Evolutionary conservation across 2,888 invertebrate genomes (phyloP).

Genomic region (Abrostola tripartita): DNA sequence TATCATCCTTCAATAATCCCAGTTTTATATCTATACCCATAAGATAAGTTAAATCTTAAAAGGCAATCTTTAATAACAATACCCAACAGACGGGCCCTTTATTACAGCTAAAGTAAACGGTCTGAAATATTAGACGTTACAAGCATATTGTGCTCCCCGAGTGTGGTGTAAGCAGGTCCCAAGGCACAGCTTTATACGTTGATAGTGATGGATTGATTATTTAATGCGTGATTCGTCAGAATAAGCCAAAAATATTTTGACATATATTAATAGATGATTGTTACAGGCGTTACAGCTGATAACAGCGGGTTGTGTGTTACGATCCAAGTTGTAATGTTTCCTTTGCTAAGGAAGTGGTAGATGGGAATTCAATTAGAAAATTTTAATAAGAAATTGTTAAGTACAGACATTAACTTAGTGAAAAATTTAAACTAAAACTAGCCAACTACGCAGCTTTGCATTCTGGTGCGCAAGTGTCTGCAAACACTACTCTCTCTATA

Average conservation of each 20-base stretch:
- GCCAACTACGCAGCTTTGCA: no score
- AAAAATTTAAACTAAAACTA: no score
- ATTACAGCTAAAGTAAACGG: slow-evolving; percentile 6
- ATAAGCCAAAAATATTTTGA: not conserved
- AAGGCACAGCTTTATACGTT: not conserved
- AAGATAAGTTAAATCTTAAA: not conserved
- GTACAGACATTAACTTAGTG: no score
- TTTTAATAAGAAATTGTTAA: no score
- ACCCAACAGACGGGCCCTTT: not conserved
- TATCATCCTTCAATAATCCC: not conserved
- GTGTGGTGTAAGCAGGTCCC: not conserved
- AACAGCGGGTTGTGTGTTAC: no score
- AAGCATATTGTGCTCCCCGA: slow-evolving; percentile 7
- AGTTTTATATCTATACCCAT: not conserved
- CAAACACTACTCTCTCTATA: no score
- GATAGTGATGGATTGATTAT: not conserved
- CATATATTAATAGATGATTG: not conserved
- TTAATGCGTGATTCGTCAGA: not conserved
- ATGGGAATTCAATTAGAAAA: no score
- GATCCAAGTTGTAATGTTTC: no score
- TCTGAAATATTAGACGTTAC: slow-evolving; percentile 14
- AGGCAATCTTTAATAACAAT: not conserved
- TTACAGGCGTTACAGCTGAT: no score
- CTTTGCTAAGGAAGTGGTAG: no score
- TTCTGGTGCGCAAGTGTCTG: no score